Percentiles rank a stretch among this genome's conserved stretches.
Conservation (phyloP, 2,797 vertebrate species). For the Triplophysa bombifrons region DNA sequence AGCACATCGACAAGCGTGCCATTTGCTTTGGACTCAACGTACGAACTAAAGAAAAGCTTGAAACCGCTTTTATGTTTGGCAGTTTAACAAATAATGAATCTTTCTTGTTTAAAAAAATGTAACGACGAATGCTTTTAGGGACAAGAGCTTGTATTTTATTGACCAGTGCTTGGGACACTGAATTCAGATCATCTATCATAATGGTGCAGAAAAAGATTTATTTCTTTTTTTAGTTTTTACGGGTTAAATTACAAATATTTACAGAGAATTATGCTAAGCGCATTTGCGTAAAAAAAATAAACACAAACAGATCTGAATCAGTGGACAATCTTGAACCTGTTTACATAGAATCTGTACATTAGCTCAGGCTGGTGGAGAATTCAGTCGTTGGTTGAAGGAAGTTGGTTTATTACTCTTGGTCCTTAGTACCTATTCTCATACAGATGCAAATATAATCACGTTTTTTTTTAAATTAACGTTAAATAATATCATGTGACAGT, state of each 20-base stretch:
- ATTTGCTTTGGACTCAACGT: conserved; percentile 65
- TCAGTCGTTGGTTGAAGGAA: background rate
- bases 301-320: background rate
- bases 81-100: conserved; percentile 44
- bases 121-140: conserved; percentile 5
- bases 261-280: conserved; percentile 70
- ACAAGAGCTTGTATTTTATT: conserved; percentile 13
- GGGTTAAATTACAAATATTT: conserved; percentile 74
- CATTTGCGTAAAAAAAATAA: conserved; percentile 49
- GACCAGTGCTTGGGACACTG: conserved; percentile 12
- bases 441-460: background rate
- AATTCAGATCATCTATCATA: conserved; percentile 11
- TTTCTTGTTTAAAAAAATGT: conserved; percentile 1
- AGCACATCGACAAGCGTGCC: conserved; percentile 65
- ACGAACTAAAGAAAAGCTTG: conserved; percentile 45
- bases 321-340: background rate
- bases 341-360: conserved; percentile 24
- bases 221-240: background rate
- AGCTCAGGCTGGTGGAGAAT: conserved; percentile 14
- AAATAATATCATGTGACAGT: background rate
- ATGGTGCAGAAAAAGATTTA: conserved; percentile 31
- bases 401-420: conserved; percentile 27
- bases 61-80: conserved; percentile 71
- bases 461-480: background rate
- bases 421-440: conserved; percentile 20